Conservation (phyloP, 2,113 vertebrate genomes). For the Tragelaphus strepsiceros region DNA sequence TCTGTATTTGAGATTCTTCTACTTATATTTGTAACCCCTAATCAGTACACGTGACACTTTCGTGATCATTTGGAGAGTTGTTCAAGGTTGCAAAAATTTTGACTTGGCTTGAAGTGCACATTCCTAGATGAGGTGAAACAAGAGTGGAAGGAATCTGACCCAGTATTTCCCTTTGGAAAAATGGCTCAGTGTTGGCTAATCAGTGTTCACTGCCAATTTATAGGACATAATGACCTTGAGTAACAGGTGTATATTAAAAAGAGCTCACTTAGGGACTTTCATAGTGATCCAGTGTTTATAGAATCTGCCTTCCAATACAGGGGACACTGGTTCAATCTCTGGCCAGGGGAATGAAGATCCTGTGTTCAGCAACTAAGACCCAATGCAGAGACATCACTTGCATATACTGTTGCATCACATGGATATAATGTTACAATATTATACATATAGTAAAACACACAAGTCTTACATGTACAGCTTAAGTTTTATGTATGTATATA, state of each 20-base stretch:
- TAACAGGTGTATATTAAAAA: neutral
- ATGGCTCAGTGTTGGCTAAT: neutral
- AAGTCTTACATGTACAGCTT: neutral
- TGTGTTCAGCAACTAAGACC: neutral
- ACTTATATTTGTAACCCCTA: neutral
- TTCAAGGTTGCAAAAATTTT: neutral
- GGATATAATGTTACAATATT: neutral
- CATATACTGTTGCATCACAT: neutral
- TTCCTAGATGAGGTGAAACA: neutral
- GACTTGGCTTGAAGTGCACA: neutral
- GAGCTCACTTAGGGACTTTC: neutral
- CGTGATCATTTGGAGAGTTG: neutral
- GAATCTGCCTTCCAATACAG: neutral
- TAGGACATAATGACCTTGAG: neutral
- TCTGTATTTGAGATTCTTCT: neutral
- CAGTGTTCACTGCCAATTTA: neutral
- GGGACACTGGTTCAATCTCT: neutral
- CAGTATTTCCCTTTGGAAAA: neutral
- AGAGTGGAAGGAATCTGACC: neutral
- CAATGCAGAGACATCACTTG: neutral
- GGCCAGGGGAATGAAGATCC: neutral
- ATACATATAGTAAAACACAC: neutral
- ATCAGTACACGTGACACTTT: neutral
- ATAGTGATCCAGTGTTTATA: neutral
- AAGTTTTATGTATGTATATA: neutral